Evolutionary conservation across 2,888 invertebrate species (phyloP), one percentile per base, ranked within the genome.

Genomic region (Hirtodrosophila alboralis): DNA sequence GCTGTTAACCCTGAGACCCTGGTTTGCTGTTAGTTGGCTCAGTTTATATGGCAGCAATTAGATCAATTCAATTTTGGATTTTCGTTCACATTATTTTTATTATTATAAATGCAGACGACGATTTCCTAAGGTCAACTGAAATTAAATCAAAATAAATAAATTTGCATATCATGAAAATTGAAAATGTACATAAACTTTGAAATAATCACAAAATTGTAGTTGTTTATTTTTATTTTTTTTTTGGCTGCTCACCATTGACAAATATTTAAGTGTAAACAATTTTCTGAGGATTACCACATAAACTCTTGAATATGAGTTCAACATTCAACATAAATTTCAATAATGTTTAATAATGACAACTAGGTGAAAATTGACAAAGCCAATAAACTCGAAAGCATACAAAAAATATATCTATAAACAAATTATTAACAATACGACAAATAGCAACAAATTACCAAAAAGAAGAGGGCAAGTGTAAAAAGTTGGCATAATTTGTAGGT

Each of bases 291-390:
- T 80, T 78, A 79, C 66, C 45, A 66, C 60, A 79, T 38, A 33
- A 26, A 8, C 57, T 47, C n/a, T 41, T 37, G 28, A 40, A 56
- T 68, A 73, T 57, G 74, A 56, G 38, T 58, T 54, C 75, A 63
- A 56, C 61, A 53, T 31, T 45, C 41, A 51, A 56, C n/a, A n/a
- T n/a, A n/a, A n/a, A n/a, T 18, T 37, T 49, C 68, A 54, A 66
- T 54, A 64, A 64, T 45, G 47, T 41, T 43, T 31, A 61, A 73
- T 74, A 77, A 66, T 49, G 59, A 57, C 37, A 40, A 43, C 10
- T 44, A 49, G 70, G 36, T 56, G 78, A 59, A 65, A 79, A 79
- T 79, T 65, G 70, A 56, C 54, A 68, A 38, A 71, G 77, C 81
- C 67, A 78, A 84, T 76, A 78, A 76, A 51, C 44, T 30, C 31